These are phyloP conservation scores for Synergus laeviventris DNA, from an alignment of 2,888 invertebrate species.

Conservation along the genomic window DNA sequence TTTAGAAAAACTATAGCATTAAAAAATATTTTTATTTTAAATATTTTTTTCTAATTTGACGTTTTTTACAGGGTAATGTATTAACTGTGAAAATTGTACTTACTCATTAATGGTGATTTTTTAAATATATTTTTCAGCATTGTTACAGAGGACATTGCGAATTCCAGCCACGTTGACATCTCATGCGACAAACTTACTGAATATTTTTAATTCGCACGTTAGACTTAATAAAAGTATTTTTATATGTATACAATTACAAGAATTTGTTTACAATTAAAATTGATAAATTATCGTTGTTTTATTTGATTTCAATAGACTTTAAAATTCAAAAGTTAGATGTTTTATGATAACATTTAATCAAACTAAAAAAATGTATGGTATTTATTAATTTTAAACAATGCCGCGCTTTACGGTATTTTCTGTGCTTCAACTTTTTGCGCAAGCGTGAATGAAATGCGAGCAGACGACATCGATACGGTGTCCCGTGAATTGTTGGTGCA, in stretches of 20 bases:
- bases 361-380: too few species aligned
- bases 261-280: not conserved
- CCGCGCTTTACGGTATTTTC: too few species aligned
- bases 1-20: too few species aligned
- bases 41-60: too few species aligned
- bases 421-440: not conserved
- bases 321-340: too few species aligned
- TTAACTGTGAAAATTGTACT: not conserved
- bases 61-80: not conserved
- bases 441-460: not conserved
- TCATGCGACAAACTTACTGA: not conserved
- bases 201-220: not conserved
- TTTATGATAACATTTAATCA: too few species aligned
- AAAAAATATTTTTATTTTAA: too few species aligned
- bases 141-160: not conserved
- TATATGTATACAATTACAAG: not conserved
- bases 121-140: not conserved
- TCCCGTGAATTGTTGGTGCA: not conserved
- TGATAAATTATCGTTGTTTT: too few species aligned
- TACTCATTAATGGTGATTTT: not conserved
- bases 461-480: not conserved
- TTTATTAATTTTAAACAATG: too few species aligned
- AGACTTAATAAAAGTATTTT: not conserved
- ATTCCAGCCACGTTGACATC: not conserved
- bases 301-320: too few species aligned